Evolutionary conservation across 2,797 vertebrate species (phyloP), one percentile per base, ranked within the genome.

Genomic region (Steatocranus sp.): DNA sequence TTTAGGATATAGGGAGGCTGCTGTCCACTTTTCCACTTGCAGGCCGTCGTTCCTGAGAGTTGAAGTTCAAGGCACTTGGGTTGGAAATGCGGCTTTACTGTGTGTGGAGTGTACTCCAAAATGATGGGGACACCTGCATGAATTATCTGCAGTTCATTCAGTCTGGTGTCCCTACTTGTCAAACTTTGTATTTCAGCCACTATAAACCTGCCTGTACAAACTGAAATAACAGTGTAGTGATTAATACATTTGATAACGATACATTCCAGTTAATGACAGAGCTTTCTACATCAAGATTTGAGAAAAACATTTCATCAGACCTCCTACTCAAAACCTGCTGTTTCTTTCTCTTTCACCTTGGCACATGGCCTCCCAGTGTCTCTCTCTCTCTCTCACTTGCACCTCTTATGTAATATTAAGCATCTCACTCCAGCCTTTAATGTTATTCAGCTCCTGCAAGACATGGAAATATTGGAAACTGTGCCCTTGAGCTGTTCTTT

Each of bases 241-340:
- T 50, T 18, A 53, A 2, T 15, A 32, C n/a, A 15, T 73, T 15
- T 53, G 36, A 70, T 70, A 30, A 41, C 25, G 0, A 43, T 73
- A 18, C 14, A 61, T 32, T 15, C 11, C 54, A 34, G 20, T n/a
- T 25, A 56, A 58, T 58, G 34, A 73, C 25, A 46, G 30, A n/a
- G 30, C 18, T 2, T 6, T 66, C 14, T 49, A 58, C 43, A 75
- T 74, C 43, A 80, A 79, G 49, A 80, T 83, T 86, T 83, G 70
- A 80, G 76, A 82, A 83, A 6, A 23, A 74, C 34, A 34, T 86
- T 79, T 89, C 36, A 76, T 88, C 78, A 75, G 88, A 78, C 85
- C 86, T 84, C 92, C 91, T 76, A 87, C 92, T 91, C 85, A 87
- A 75, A 84, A 78, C 80, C 88, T 89, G 86, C 82, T 84, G 38